These are phyloP conservation scores for Napeogenes inachia DNA, from an alignment of 2,888 invertebrate species.

Conservation along the genomic window DNA sequence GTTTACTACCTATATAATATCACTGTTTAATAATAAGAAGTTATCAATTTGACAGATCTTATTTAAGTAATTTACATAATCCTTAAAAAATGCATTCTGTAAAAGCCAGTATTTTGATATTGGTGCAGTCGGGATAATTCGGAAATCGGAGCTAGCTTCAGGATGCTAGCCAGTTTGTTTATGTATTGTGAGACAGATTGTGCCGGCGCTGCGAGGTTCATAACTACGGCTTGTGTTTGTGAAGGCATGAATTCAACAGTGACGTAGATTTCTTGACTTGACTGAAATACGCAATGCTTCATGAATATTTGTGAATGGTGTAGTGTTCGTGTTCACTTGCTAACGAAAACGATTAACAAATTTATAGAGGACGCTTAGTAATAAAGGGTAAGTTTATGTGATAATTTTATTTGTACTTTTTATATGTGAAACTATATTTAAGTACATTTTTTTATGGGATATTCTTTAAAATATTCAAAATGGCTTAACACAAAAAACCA, in stretches of 20 bases:
- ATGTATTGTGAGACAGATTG: constrained; percentile 74
- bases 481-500: too few relatives aligned
- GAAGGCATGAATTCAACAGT: constrained; percentile 59
- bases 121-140: constrained; percentile 23
- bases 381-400: not conserved
- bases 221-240: constrained; percentile 50
- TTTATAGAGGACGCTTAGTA: not conserved
- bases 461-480: too few relatives aligned
- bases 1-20: not conserved
- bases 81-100: constrained; percentile 9
- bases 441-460: not conserved
- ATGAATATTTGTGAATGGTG: constrained; percentile 38
- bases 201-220: constrained; percentile 64
- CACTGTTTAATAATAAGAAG: too few relatives aligned
- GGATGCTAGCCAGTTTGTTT: constrained; percentile 68
- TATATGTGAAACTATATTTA: too few relatives aligned
- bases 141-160: constrained; percentile 63
- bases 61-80: constrained; percentile 1
- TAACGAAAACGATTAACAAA: constrained; percentile 9
- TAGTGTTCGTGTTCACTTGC: constrained; percentile 47
- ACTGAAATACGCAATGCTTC: constrained; percentile 20
- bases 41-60: not conserved
- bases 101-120: constrained; percentile 21
- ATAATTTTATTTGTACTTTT: not conserved
- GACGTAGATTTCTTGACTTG: constrained; percentile 32